These are phyloP conservation scores for Lonchura striata DNA, from an alignment of 2,113 vertebrate species.

Conservation along the genomic window DNA sequence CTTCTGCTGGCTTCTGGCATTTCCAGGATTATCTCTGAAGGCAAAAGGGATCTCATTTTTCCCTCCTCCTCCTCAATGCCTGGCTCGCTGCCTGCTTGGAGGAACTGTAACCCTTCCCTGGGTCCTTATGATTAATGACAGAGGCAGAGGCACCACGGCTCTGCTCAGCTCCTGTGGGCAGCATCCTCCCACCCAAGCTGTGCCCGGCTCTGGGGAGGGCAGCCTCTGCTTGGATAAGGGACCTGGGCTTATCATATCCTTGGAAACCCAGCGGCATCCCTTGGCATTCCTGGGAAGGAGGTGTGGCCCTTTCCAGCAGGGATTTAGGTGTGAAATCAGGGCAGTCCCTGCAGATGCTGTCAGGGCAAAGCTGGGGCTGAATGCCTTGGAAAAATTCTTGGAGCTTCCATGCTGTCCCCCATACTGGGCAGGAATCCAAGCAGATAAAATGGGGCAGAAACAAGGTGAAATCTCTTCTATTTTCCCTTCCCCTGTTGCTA, in stretches of 20 bases:
- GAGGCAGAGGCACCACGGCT: conserved; percentile 37
- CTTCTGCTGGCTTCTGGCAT: background rate
- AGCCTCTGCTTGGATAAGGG: background rate
- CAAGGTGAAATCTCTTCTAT: background rate
- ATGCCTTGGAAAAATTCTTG: background rate
- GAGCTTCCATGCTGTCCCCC: background rate
- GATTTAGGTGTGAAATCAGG: background rate
- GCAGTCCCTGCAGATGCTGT: background rate
- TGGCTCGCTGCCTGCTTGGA: conserved; percentile 7
- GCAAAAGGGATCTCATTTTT: background rate
- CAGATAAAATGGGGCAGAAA: background rate
- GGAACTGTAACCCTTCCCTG: conserved; percentile 44
- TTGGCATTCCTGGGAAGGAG: accelerated
- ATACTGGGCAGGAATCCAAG: background rate
- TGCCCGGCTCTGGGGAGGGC: background rate
- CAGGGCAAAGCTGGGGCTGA: background rate
- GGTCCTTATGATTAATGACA: conserved; percentile 67
- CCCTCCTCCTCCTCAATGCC: background rate
- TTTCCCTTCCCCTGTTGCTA: background rate
- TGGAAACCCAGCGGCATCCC: background rate
- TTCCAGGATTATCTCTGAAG: background rate
- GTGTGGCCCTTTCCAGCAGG: background rate
- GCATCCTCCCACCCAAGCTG: conserved; percentile 22
- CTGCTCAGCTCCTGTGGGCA: conserved; percentile 43
- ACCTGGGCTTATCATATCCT: background rate